Percentiles rank a stretch among this genome's conserved stretches.
These are phyloP conservation scores for Andrena marginata DNA, from an alignment of 2,888 invertebrate genomes.

Conservation along the genomic window DNA sequence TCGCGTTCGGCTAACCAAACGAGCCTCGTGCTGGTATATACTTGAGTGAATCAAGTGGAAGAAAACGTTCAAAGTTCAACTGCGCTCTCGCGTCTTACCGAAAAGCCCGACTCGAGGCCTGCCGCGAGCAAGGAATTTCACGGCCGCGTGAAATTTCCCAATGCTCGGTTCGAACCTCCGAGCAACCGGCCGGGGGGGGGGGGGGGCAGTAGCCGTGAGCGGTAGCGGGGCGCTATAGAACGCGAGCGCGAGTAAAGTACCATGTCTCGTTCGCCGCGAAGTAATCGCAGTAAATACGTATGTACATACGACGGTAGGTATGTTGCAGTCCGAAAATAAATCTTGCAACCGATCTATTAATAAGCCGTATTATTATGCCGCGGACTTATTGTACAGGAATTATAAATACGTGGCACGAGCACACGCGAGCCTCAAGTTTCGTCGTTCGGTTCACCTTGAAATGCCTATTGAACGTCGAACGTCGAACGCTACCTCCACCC, in stretches of 20 bases:
- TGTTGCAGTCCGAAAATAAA: constrained; percentile 45
- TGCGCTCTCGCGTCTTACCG: neutral
- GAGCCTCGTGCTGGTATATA: neutral
- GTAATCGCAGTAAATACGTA: neutral
- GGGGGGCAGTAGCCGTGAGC: too few relatives aligned
- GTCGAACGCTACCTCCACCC: neutral
- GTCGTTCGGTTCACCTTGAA: constrained; percentile 9
- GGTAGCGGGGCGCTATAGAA: too few relatives aligned
- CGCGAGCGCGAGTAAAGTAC: neutral
- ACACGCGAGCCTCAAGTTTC: neutral
- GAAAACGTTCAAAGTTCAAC: constrained; percentile 1
- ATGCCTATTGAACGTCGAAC: neutral
- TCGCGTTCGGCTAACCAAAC: neutral
- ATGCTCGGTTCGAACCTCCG: too few relatives aligned
- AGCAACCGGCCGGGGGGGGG: too few relatives aligned
- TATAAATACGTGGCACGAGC: constrained; percentile 31
- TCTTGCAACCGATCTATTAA: constrained; percentile 52
- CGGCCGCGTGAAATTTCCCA: constrained; percentile 11
- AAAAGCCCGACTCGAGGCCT: neutral
- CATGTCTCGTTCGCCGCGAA: neutral
- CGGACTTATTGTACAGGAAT: constrained; percentile 31
- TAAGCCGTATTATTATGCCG: constrained; percentile 39
- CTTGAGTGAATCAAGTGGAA: neutral
- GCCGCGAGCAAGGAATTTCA: constrained; percentile 14
- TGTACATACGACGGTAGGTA: neutral